Conservation (phyloP, 2,113 vertebrate genomes). For the Typhlomys cinereus region DNA sequence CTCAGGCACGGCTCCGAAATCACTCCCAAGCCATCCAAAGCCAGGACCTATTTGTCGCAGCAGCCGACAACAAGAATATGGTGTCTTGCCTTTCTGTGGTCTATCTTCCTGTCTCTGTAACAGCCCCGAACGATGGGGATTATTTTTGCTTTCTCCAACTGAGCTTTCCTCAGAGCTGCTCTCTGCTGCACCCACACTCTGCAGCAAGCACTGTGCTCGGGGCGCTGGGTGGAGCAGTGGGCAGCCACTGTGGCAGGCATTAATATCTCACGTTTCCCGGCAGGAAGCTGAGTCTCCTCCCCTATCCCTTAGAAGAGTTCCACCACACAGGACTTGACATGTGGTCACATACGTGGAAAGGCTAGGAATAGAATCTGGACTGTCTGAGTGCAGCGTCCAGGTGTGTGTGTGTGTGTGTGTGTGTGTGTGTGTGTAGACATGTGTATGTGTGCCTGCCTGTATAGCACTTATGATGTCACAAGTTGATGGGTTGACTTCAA, state of each 20-base stretch:
- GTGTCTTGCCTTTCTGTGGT: not conserved
- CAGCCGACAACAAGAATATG: not conserved
- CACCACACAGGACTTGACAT: not conserved
- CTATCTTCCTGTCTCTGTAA: not conserved
- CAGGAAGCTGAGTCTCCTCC: not conserved
- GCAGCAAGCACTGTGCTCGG: not conserved
- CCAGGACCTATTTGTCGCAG: not conserved
- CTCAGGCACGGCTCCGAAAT: not conserved
- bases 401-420: too few relatives aligned
- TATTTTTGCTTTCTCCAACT: not conserved
- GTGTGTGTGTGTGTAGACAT: not conserved
- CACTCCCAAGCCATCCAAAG: not conserved
- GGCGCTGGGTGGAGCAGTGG: not conserved
- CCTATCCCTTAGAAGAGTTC: not conserved
- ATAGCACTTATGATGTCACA: too few relatives aligned
- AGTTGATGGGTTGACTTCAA: not conserved
- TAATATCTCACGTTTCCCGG: not conserved
- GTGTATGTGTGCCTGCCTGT: not conserved
- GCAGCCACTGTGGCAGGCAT: not conserved
- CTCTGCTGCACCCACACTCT: not conserved
- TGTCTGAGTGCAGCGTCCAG: not conserved
- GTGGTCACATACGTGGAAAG: not conserved
- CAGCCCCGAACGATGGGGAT: not conserved
- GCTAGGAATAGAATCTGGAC: not conserved
- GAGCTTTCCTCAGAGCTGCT: not conserved